Conservation (phyloP, 1,140 invertebrate genomes). For the Rhagoletis pomonella region DNA sequence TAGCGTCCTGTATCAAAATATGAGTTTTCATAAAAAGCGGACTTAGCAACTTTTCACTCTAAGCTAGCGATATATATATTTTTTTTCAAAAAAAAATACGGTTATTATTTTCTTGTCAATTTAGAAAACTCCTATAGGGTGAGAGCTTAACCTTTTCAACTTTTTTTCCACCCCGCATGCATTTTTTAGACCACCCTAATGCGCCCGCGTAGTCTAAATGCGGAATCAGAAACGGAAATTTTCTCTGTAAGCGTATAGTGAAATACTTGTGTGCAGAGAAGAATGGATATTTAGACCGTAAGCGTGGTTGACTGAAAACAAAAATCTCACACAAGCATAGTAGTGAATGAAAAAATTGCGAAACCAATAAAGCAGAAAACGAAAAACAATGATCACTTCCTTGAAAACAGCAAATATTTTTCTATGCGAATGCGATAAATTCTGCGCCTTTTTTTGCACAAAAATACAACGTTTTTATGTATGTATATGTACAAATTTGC, state of each 20-base stretch:
- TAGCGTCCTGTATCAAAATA: too few species aligned
- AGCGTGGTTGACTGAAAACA: not conserved
- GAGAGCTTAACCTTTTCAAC: too few species aligned
- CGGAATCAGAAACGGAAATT: constrained; percentile 28
- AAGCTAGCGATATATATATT: too few species aligned
- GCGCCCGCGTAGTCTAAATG: not conserved
- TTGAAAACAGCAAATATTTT: constrained; percentile 29
- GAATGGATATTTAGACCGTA: not conserved
- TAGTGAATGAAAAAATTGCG: not conserved
- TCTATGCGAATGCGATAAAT: constrained; percentile 43
- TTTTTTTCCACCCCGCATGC: too few species aligned
- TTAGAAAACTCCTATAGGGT: too few species aligned
- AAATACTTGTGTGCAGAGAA: not conserved
- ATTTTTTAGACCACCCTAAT: too few species aligned
- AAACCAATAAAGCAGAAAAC: constrained; percentile 44
- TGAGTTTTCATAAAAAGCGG: too few species aligned
- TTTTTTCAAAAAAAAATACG: too few species aligned
- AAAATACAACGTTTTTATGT: not conserved
- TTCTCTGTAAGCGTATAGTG: constrained; percentile 12
- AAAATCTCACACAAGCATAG: not conserved
- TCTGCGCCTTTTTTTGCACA: not conserved
- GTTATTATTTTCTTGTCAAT: too few species aligned
- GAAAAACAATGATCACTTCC: constrained; percentile 24
- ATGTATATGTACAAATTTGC: too few species aligned
- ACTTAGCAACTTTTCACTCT: too few species aligned